Evolutionary conservation across 2,888 invertebrate species (phyloP).

Genomic region (Tipula confusa): DNA sequence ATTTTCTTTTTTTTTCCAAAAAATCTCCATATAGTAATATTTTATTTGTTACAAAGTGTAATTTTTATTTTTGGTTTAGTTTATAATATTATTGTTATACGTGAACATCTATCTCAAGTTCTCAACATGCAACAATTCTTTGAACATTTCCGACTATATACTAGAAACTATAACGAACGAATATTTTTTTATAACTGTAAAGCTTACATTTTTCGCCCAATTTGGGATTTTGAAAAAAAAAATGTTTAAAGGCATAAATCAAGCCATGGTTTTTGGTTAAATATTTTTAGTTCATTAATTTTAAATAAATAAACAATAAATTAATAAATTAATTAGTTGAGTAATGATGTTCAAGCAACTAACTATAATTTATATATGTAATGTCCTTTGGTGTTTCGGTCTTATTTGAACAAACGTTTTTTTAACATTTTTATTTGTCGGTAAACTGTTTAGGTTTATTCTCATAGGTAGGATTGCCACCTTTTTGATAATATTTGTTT

Average conservation of each 20-base stretch:
- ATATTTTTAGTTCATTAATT: conserved; percentile 15
- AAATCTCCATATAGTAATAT: neutral
- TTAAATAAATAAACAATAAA: conserved; percentile 20
- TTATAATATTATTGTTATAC: conserved; percentile 5
- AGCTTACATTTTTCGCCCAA: conserved; percentile 15
- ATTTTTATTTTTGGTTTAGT: neutral
- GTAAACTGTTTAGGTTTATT: neutral
- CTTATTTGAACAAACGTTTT: neutral
- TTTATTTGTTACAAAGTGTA: conserved; percentile 1
- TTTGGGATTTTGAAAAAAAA: neutral
- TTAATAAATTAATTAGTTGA: conserved; percentile 12
- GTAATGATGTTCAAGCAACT: neutral
- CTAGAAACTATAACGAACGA: neutral
- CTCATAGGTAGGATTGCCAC: neutral
- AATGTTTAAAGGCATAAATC: neutral
- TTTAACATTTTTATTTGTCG: no score
- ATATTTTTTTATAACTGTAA: neutral
- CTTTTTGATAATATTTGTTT: neutral
- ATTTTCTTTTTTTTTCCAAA: conserved; percentile 20
- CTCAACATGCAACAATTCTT: conserved; percentile 25
- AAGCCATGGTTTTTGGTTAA: neutral
- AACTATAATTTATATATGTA: neutral
- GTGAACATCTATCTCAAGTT: conserved; percentile 20
- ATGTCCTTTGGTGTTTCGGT: conserved; percentile 12
- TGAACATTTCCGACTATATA: neutral